Conservation (phyloP, 2,888 invertebrate species). For the Hypsopygia costalis region DNA sequence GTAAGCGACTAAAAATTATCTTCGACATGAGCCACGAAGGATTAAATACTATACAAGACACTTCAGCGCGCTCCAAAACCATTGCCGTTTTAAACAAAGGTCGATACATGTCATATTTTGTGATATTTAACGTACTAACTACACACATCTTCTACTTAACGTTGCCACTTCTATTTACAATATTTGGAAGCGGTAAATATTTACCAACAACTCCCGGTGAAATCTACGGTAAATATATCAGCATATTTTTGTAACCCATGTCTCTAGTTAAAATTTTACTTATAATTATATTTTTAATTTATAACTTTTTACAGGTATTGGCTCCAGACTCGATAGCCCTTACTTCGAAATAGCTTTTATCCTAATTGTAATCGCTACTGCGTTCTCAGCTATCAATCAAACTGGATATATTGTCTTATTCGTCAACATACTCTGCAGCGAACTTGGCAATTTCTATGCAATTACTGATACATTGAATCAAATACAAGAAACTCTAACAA, state of each 20-base stretch:
- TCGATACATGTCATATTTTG: constrained; percentile 39
- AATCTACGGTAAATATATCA: constrained; percentile 37
- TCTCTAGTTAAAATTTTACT: neutral
- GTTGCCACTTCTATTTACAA: constrained; percentile 40
- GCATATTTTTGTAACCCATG: neutral
- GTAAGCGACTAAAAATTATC: constrained; percentile 31
- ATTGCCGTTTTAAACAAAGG: constrained; percentile 31
- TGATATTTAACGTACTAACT: constrained; percentile 38
- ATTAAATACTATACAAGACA: constrained; percentile 30
- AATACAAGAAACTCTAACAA: constrained; percentile 23
- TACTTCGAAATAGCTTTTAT: constrained; percentile 43
- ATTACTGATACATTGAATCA: constrained; percentile 42
- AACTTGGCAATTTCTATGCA: constrained; percentile 48
- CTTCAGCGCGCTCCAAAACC: constrained; percentile 28
- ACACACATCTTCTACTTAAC: constrained; percentile 40
- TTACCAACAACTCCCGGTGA: constrained; percentile 50
- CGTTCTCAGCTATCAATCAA: constrained; percentile 51
- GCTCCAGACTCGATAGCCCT: constrained; percentile 46
- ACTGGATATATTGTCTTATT: constrained; percentile 54
- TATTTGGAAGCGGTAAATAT: constrained; percentile 39
- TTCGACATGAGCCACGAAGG: constrained; percentile 40
- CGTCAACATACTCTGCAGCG: constrained; percentile 41
- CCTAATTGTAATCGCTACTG: constrained; percentile 36
- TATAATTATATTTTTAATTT: neutral
- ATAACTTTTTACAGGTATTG: constrained; percentile 37